Evolutionary conservation across 2,113 vertebrate genomes (phyloP).

Genomic region (Arvicanthis niloticus): DNA sequence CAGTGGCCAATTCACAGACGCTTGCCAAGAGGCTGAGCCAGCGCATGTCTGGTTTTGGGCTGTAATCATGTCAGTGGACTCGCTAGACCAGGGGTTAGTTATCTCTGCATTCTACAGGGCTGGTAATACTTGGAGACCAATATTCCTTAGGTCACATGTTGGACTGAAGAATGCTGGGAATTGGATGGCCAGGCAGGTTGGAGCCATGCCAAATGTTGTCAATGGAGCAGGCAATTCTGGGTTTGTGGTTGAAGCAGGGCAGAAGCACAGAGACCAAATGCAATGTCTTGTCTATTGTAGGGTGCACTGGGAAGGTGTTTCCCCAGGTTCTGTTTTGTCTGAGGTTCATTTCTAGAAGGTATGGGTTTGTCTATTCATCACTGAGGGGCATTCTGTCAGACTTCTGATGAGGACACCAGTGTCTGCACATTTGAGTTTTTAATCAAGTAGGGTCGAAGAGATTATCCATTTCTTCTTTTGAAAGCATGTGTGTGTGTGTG

Average conservation of each 20-base stretch:
- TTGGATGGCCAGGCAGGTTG: neutral
- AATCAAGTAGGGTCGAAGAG: neutral
- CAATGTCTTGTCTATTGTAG: neutral
- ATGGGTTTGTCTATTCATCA: neutral
- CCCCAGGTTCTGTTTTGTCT: neutral
- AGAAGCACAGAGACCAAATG: neutral
- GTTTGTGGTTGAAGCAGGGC: neutral
- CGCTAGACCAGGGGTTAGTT: neutral
- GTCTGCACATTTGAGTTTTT: slow-evolving; percentile 1
- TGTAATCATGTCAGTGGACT: neutral
- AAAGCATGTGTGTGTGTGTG: neutral
- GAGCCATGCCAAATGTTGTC: neutral
- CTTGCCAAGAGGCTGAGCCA: neutral
- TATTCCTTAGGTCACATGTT: neutral
- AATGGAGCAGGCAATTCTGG: neutral
- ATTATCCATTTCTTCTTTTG: neutral
- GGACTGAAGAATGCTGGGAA: neutral
- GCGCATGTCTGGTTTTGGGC: neutral
- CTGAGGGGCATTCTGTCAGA: neutral
- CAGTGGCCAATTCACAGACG: neutral
- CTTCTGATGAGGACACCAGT: neutral
- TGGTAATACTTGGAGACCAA: neutral
- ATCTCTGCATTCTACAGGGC: neutral
- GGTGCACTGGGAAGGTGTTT: neutral
- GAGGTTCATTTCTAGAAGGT: neutral